Conservation (phyloP, 2,113 vertebrate genomes). For the Pseudonaja textilis region DNA sequence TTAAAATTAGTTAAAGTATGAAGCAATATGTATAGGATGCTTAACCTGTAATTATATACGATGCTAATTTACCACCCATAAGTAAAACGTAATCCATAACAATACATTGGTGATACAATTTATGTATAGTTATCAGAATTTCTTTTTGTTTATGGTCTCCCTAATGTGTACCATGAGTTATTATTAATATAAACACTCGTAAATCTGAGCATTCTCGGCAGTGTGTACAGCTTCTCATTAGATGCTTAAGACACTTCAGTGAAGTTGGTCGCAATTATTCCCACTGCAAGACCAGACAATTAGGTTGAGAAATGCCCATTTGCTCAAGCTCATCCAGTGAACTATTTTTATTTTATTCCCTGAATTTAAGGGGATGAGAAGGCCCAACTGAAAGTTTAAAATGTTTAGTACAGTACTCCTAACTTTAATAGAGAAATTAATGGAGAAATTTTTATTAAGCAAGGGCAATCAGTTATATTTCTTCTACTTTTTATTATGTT, state of each 20-base stretch:
- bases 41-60: constrained; percentile 33
- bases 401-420: neutral
- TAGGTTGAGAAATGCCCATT: neutral
- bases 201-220: neutral
- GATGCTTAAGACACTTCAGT: neutral
- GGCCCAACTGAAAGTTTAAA: neutral
- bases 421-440: neutral
- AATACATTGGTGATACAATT: constrained; percentile 1
- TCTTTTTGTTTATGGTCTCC: neutral
- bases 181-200: neutral
- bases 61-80: constrained; percentile 15
- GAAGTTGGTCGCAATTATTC: neutral
- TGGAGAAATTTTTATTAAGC: neutral
- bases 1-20: constrained; percentile 33
- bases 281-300: neutral
- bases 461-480: neutral
- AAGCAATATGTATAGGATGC: neutral
- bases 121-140: neutral
- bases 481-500: neutral
- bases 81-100: constrained; percentile 1
- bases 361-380: neutral
- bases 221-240: neutral
- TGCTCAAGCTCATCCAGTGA: neutral
- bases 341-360: neutral
- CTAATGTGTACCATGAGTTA: neutral